These are phyloP conservation scores for Palaemon carinicauda DNA, from an alignment of 1,140 invertebrate genomes.

Conservation along the genomic window DNA sequence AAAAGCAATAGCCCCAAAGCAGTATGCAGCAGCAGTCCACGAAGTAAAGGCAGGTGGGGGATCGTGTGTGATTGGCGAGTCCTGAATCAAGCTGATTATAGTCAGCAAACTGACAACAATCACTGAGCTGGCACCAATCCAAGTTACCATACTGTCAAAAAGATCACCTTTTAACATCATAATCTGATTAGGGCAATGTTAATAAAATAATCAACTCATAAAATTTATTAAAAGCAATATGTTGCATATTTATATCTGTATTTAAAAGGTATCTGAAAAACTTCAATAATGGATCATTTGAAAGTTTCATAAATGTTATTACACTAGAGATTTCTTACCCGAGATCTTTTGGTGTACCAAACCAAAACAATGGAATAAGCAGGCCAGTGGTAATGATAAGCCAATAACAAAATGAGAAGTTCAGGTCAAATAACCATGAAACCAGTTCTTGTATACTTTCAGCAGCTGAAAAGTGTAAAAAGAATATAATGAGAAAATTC, in stretches of 20 bases:
- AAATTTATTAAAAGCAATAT: too few relatives aligned
- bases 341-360: conserved; percentile 38
- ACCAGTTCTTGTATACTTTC: conserved; percentile 18
- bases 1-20: conserved; percentile 38
- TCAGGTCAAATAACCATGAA: background rate
- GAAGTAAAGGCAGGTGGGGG: background rate
- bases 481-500: too few relatives aligned
- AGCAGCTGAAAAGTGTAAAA: background rate
- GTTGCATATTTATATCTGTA: too few relatives aligned
- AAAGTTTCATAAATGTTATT: background rate
- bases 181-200: too few relatives aligned
- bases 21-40: conserved; percentile 16
- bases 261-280: background rate
- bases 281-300: too few relatives aligned
- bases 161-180: background rate
- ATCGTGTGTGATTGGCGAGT: background rate
- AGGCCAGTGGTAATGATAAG: background rate
- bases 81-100: background rate
- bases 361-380: conserved; percentile 1
- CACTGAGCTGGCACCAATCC: conserved; percentile 15
- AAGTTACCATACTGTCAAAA: conserved; percentile 27
- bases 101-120: conserved; percentile 21
- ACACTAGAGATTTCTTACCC: background rate
- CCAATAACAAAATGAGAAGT: conserved; percentile 38
- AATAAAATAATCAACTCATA: too few relatives aligned